Conservation (phyloP, 1,140 invertebrate genomes). For the Macrosteles quadrilineatus region DNA sequence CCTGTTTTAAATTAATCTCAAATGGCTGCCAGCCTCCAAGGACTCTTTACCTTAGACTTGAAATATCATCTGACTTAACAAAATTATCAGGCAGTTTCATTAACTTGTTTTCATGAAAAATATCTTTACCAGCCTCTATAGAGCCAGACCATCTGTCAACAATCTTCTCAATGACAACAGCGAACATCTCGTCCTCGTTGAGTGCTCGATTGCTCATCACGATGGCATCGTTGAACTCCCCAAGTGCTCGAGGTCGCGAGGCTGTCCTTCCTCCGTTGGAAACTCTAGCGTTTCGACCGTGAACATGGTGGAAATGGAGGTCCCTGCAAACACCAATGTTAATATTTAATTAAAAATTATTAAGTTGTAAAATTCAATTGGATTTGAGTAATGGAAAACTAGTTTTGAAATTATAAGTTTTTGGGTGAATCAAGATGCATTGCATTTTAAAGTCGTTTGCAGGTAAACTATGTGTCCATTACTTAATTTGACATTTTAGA, state of each 20-base stretch:
- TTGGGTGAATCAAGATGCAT: too few relatives aligned
- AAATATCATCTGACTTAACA: too few relatives aligned
- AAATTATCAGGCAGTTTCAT: too few relatives aligned
- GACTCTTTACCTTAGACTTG: too few relatives aligned
- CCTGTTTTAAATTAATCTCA: too few relatives aligned
- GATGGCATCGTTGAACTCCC: slow-evolving; percentile 94
- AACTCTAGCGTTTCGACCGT: slow-evolving; percentile 88
- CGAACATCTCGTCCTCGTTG: slow-evolving; percentile 88
- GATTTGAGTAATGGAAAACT: neutral
- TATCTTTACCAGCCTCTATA: slow-evolving; percentile 71
- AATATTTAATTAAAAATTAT: slow-evolving; percentile 30
- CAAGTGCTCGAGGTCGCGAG: slow-evolving; percentile 77
- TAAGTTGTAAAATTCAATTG: slow-evolving; percentile 22
- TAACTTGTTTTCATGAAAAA: too few relatives aligned
- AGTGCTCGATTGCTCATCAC: slow-evolving; percentile 87
- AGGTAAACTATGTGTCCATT: too few relatives aligned
- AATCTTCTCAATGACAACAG: slow-evolving; percentile 88
- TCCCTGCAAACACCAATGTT: slow-evolving; percentile 69
- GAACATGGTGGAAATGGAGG: slow-evolving; percentile 84
- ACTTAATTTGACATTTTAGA: too few relatives aligned
- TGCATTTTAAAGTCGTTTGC: too few relatives aligned
- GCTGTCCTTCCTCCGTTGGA: slow-evolving; percentile 84
- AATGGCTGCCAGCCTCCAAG: too few relatives aligned
- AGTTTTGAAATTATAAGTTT: neutral
- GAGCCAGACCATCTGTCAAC: slow-evolving; percentile 91